Percentiles rank a stretch among this genome's conserved stretches.
These are phyloP conservation scores for Cyprinus carpio DNA, from an alignment of 2,113 vertebrate genomes.

Conservation along the genomic window DNA sequence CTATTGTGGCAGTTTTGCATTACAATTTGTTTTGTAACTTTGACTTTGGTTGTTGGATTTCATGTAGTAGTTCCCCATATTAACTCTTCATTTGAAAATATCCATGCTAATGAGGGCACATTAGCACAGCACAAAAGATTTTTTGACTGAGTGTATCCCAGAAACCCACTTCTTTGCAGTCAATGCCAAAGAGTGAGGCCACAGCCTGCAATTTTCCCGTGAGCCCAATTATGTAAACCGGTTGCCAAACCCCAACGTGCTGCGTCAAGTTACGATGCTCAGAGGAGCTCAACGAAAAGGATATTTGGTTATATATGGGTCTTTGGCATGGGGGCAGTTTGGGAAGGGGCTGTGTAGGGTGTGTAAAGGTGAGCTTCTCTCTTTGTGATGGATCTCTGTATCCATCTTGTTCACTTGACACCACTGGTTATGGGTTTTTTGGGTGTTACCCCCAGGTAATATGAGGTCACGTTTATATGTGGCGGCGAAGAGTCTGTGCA, in stretches of 20 bases:
- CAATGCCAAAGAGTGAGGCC: conserved; percentile 35
- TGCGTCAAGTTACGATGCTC: conserved; percentile 16
- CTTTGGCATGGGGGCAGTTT: neutral
- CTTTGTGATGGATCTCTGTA: no score
- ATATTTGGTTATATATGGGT: conserved; percentile 33
- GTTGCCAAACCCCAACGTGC: conserved; percentile 45
- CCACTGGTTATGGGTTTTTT: neutral
- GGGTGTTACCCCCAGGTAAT: neutral
- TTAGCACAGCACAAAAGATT: conserved; percentile 10
- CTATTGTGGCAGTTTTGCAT: neutral
- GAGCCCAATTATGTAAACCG: conserved; percentile 26
- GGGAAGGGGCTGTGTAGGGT: neutral
- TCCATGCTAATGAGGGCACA: conserved; percentile 25
- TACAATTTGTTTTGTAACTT: neutral
- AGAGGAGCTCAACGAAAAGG: neutral
- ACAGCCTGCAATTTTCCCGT: conserved; percentile 41
- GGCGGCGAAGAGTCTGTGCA: conserved; percentile 26
- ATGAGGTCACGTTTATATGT: conserved; percentile 20
- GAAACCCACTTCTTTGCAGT: conserved; percentile 31
- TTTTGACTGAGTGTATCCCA: conserved; percentile 20
- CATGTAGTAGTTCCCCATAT: neutral
- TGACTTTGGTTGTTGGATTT: neutral
- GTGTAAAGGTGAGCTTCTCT: neutral
- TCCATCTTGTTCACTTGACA: neutral
- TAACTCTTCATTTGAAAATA: neutral